Evolutionary conservation across 1,140 invertebrate species (phyloP).

Genomic region (Lethocerus indicus): DNA sequence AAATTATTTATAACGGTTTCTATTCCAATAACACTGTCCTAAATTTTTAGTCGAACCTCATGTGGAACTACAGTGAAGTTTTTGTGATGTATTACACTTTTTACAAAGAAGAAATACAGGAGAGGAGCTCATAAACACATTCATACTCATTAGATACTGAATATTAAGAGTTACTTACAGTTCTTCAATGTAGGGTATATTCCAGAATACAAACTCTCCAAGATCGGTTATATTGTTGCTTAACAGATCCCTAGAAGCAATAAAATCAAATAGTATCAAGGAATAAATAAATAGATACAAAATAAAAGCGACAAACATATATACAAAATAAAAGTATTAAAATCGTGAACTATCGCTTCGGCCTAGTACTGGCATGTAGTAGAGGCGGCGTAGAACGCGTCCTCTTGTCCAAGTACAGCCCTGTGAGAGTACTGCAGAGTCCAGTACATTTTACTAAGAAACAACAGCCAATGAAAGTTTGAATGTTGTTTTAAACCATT

Average conservation of each 20-base stretch:
- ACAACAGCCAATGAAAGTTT: too few species aligned
- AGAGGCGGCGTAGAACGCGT: too few species aligned
- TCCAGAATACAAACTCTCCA: constrained; percentile 25
- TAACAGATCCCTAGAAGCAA: constrained; percentile 23
- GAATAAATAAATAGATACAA: too few species aligned
- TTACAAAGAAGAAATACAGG: background rate
- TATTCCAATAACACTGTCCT: background rate
- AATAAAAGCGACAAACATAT: too few species aligned
- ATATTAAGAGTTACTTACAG: constrained; percentile 25
- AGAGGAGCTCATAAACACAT: background rate
- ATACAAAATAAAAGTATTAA: too few species aligned
- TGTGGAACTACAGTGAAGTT: background rate
- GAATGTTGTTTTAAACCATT: too few species aligned
- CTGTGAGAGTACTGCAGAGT: too few species aligned
- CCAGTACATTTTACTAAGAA: too few species aligned
- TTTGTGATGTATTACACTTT: background rate
- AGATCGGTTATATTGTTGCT: constrained; percentile 31
- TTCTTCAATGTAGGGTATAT: constrained; percentile 28
- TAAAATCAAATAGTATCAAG: too few species aligned
- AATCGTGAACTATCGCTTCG: too few species aligned
- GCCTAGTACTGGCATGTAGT: too few species aligned
- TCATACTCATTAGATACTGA: background rate
- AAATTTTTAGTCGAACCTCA: background rate
- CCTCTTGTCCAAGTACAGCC: too few species aligned
- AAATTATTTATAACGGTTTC: background rate